Evolutionary conservation across 2,797 vertebrate species (phyloP).

Genomic region (Cossypha niveicapilla): DNA sequence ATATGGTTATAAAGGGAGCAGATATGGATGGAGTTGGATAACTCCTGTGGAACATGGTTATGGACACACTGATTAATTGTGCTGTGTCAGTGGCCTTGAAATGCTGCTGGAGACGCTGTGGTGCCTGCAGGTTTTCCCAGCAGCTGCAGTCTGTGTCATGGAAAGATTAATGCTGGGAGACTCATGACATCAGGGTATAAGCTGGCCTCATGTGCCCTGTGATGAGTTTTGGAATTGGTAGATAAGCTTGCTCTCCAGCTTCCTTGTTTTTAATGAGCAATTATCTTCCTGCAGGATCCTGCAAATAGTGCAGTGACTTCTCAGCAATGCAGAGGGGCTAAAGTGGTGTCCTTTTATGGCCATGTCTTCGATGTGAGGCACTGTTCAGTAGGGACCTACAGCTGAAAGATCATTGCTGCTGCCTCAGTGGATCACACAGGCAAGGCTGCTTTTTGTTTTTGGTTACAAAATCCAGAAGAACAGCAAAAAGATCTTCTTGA

Average conservation of each 20-base stretch:
- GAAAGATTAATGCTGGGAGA: constrained; percentile 20
- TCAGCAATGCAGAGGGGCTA: background rate
- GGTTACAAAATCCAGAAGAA: background rate
- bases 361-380: background rate
- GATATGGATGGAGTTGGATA: background rate
- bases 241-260: background rate
- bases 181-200: background rate
- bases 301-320: constrained; percentile 13
- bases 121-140: constrained; percentile 43
- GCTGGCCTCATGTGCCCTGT: background rate
- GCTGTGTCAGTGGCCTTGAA: background rate
- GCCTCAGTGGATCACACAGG: background rate
- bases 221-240: constrained; percentile 20
- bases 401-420: background rate
- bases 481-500: background rate
- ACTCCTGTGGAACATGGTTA: background rate
- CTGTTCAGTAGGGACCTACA: background rate
- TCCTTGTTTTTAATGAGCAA: background rate
- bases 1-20: background rate
- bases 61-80: background rate
- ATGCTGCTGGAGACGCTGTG: background rate
- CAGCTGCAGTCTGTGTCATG: background rate
- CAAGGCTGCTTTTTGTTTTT: background rate
- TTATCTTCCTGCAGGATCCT: constrained; percentile 15
- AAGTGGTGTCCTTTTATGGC: constrained; percentile 24